Evolutionary conservation across 92 coral and sea anemone genomes (phyloP), one percentile per base, ranked within the genome.

Genomic region (Plumapathes pennacea): DNA sequence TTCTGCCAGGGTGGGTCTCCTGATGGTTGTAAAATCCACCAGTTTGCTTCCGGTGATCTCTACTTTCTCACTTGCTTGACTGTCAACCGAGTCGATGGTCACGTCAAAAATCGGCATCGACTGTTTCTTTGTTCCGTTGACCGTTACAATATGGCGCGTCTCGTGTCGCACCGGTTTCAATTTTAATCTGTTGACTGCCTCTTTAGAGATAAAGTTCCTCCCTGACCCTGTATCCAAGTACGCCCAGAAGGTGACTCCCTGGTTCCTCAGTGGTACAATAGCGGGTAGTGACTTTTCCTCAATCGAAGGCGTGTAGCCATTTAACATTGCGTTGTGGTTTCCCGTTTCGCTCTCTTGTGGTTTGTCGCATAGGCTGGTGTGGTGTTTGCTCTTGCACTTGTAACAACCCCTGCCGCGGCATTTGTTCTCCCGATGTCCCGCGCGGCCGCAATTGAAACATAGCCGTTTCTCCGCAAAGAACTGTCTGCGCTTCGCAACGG

Each of bases 221-320:
- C 89, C 79, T 15, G 79, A 76, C 49, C 84, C 84, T 3, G 80
- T 84, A 50, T 77, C 74, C 45, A 77, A 47, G 25, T 69, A 69
- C 0, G 76, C 90, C 84, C 83, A 82, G 15, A 75, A 60, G 3
- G 67, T 64, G 6, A 2, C 28, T 8, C 74, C 71, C 3, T 69
- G 21, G 17, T 76, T 43, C 20, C 62, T 62, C 41, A 82, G 24
- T 27, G 89, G 83, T 7, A 82, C 50, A 4, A 83, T 76, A 4
- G 89, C 72, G 43, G 84, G 84, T 37, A 67, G 53, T 5, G 64
- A 49, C 23, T 23, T 50, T 33, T 62, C 69, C 19, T 80, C 57
- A 28, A 15, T 32, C 10, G 46, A 48, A 7, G 50, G 66, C 33
- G 52, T 34, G 37, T 53, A 63, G 28, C 47, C 47, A n/a, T 54